phyloP scores from a whole-genome alignment of 2,113 vertebrate species.

The Enhydra lutris region DNA sequence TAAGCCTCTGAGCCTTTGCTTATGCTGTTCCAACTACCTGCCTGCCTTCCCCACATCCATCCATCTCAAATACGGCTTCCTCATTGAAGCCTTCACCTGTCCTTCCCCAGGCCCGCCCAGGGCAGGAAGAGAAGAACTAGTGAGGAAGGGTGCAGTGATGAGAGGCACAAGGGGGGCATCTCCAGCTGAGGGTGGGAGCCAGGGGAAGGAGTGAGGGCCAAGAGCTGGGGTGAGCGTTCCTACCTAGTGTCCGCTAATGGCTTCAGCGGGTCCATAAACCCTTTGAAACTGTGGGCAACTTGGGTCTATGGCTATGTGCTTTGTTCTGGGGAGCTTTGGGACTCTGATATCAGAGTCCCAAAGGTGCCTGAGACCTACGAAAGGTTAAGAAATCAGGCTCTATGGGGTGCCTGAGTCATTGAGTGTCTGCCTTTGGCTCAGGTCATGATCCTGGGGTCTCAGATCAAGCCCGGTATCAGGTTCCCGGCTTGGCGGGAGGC shows the following conservation, averaged over 20 bases:
- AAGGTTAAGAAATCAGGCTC: conserved; percentile 14
- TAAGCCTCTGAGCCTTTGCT: neutral
- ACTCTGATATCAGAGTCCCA: neutral
- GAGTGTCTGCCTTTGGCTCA: too few species aligned
- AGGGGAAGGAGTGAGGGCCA: neutral
- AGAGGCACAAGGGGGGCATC: neutral
- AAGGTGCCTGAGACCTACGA: neutral
- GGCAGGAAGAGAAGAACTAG: neutral
- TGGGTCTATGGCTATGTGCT: neutral
- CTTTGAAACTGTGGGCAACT: neutral
- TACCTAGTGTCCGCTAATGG: neutral
- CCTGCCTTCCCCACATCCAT: neutral
- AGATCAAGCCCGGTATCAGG: too few species aligned
- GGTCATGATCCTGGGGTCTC: too few species aligned
- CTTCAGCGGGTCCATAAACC: neutral
- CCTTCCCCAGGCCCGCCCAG: neutral
- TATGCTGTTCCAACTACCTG: neutral
- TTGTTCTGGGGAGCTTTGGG: neutral
- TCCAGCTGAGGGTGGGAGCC: neutral
- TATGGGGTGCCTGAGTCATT: neutral
- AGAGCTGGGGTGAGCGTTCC: neutral
- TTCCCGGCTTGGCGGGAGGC: too few species aligned
- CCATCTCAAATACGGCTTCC: neutral
- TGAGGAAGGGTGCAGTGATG: neutral
- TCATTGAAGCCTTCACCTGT: neutral